Base-by-base conservation (phyloP, 2,888 invertebrate genomes). In the Dascillus cervinus region DNA sequence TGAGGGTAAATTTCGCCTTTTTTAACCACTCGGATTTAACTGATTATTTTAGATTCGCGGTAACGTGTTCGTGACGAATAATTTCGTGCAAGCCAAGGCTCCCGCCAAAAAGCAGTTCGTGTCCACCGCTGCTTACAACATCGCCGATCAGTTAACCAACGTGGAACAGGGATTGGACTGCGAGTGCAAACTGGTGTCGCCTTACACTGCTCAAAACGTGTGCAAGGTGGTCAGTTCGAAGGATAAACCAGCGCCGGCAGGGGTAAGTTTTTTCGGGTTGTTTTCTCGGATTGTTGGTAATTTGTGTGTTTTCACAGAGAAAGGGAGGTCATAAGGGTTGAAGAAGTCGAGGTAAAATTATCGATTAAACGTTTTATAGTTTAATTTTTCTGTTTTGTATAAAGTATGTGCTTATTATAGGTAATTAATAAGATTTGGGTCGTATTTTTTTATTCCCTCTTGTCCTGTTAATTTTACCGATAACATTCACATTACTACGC, bases 21-120 rank as follows among this genome's bases (percentile, higher is more conserved):
- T 26, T 15, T 4, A 17, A 13, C 22, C 13, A 9, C 13, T 31
- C n/a, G 10, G 9, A 13, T 17, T 2, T 24, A 2, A 29, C 11
- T 29, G 4, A 13, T 34, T 34, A 30, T 58, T 59, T 2, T 63
- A 81, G 78, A 66, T 70, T 19, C 72, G 70, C 28, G 84, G 85
- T 11, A 69, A 77, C 8, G 71, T 79, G 5, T 79, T 82, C 65
- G 77, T 78, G 4, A 62, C 74, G 2, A 66, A 67, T 38, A 77
- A 75, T 61, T 79, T 75, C 69, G 39, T 65, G 29, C 27, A 33
- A 10, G 60, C 71, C 32, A 72, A 73, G 50, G 62, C 70, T 1
- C 71, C 65, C 6, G 72, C 73, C 42, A 74, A 71, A 63, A 77
- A 78, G 57, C 72, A 74, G 58, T 79, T 69, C 64, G 43, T 76